Evolutionary conservation across 2,797 vertebrate species (phyloP).

Genomic region (Emydoidea blandingii): DNA sequence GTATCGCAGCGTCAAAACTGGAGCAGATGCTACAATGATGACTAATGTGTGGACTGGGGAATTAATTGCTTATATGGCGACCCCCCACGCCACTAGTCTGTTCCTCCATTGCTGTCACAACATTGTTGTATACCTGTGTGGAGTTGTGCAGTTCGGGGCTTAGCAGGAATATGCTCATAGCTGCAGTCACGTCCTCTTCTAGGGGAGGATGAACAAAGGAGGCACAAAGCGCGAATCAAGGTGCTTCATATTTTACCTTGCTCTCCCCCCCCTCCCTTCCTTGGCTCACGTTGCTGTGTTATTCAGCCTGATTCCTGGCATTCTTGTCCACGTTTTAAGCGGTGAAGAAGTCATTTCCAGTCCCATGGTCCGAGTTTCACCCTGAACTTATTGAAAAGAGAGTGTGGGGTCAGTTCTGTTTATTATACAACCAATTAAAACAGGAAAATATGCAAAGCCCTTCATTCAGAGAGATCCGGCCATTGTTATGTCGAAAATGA

Average conservation of each 20-base stretch:
- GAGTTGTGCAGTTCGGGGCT: too few species aligned
- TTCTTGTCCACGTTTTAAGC: slow-evolving; percentile 85
- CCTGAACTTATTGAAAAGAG: slow-evolving; percentile 86
- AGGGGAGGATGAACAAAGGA: background rate
- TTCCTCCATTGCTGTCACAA: too few species aligned
- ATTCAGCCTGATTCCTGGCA: slow-evolving; percentile 84
- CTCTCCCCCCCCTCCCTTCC: slow-evolving; percentile 63
- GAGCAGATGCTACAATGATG: too few species aligned
- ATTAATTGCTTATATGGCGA: too few species aligned
- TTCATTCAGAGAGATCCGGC: slow-evolving; percentile 92
- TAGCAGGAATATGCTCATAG: background rate
- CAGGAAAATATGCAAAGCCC: slow-evolving; percentile 92
- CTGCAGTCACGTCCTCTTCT: background rate
- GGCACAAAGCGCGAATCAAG: background rate
- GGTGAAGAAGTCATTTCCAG: slow-evolving; percentile 86
- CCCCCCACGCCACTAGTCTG: too few species aligned
- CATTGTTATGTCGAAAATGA: slow-evolving; percentile 89
- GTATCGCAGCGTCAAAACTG: too few species aligned
- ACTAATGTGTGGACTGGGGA: too few species aligned
- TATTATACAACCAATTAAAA: slow-evolving; percentile 90
- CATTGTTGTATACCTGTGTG: too few species aligned
- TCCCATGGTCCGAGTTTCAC: slow-evolving; percentile 82
- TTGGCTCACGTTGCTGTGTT: slow-evolving; percentile 72
- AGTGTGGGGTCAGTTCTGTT: slow-evolving; percentile 90
- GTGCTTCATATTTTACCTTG: slow-evolving; percentile 76